Evolutionary conservation across 2,797 vertebrate species (phyloP), one percentile per base, ranked within the genome.

Genomic region (Hybognathus amarus): DNA sequence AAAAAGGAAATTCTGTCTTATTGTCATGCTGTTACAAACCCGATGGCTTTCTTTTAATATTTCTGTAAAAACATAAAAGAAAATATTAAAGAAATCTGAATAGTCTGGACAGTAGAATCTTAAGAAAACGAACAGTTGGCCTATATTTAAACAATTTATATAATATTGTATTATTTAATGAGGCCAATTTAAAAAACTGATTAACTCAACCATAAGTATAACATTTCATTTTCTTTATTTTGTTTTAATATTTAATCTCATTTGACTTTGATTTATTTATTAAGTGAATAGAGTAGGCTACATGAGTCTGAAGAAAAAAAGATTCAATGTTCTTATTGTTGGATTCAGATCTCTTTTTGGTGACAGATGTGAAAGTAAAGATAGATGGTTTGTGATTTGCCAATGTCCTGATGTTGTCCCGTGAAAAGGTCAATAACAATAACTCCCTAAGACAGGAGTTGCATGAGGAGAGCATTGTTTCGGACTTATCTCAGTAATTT

Each of bases 351-450:
- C 30, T n/a, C 22, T 12, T 64, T 79, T 71, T 61, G 79, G 56
- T 40, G 42, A 54, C 22, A 27, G 70, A 80, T 20, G 68, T 61
- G 56, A 81, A 81, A 63, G 68, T 30, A 42, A 20, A 45, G 9
- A 61, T 42, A 77, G 12, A 59, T 59, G 20, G 52, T 22, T 24
- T 83, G 27, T 70, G 66, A 30, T 70, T 69, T 61, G 54, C 78
- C 40, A 64, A 47, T 79, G 56, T 33, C 52, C 66, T n/a, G 71
- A 42, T 78, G 63, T 71, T 63, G n/a, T 36, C 66, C 74, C 4
- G 2, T 50, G 22, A 77, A 77, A 68, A 83, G 36, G 74, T 83
- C 82, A 83, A 83, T 83, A 77, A 70, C 82, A 83, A 63, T 70
- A 50, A 83, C 40, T 83, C 52, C 74, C 64, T 24, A 70, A 61